These are phyloP conservation scores for Tuta absoluta DNA, from an alignment of 2,888 invertebrate genomes.

Conservation along the genomic window DNA sequence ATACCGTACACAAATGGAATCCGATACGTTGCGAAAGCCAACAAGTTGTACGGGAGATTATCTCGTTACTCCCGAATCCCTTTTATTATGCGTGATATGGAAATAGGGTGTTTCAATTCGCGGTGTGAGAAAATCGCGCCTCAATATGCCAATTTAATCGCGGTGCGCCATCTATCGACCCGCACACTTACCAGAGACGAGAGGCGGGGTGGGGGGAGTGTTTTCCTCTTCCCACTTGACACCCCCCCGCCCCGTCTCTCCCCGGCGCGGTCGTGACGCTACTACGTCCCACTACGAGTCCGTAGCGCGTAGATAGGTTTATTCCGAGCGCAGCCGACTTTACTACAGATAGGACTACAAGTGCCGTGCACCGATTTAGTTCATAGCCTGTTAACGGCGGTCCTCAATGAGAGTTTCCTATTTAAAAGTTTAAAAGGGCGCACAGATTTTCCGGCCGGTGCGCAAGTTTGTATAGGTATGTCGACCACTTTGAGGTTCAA, in stretches of 20 bases:
- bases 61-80: conserved; percentile 31
- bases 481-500: conserved; percentile 15
- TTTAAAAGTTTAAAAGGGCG: conserved; percentile 23
- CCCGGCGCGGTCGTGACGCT: conserved; percentile 40
- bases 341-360: conserved; percentile 48
- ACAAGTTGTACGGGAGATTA: conserved; percentile 28
- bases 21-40: conserved; percentile 19
- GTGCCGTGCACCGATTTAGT: conserved; percentile 53
- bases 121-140: conserved; percentile 55
- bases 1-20: background rate
- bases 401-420: conserved; percentile 38
- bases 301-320: conserved; percentile 50
- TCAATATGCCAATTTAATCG: conserved; percentile 67
- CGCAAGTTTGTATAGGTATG: background rate
- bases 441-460: conserved; percentile 9
- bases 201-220: conserved; percentile 26
- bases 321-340: conserved; percentile 55
- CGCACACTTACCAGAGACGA: conserved; percentile 41
- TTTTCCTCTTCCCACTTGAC: conserved; percentile 15
- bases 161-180: conserved; percentile 67
- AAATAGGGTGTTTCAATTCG: conserved; percentile 48
- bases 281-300: conserved; percentile 60
- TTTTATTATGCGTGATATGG: conserved; percentile 39
- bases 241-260: conserved; percentile 37
- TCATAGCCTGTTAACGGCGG: conserved; percentile 41